These are phyloP conservation scores for Microplitis demolitor DNA, from an alignment of 1,140 invertebrate genomes.

Conservation along the genomic window DNA sequence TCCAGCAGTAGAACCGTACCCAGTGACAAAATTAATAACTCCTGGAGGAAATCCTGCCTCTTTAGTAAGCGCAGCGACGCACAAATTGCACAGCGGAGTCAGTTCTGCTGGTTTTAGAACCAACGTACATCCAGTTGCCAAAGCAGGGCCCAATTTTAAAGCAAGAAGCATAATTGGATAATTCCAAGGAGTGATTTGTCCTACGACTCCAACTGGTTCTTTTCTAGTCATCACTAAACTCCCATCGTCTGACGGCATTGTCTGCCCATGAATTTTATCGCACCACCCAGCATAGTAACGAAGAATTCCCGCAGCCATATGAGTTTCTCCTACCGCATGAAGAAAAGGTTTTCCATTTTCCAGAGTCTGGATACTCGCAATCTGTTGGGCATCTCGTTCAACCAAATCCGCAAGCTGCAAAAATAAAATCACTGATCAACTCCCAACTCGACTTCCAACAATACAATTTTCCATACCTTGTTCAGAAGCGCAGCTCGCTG, in stretches of 20 bases:
- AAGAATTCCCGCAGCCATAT: slow-evolving; percentile 64
- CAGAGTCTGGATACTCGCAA: slow-evolving; percentile 79
- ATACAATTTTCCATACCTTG: slow-evolving; percentile 42
- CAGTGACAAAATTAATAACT: slow-evolving; percentile 84
- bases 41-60: slow-evolving; percentile 91
- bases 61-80: slow-evolving; percentile 76
- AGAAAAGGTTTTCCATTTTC: slow-evolving; percentile 89
- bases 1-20: slow-evolving; percentile 79
- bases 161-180: slow-evolving; percentile 84
- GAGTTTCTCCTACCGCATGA: slow-evolving; percentile 70
- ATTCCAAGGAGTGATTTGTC: slow-evolving; percentile 92
- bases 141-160: slow-evolving; percentile 85
- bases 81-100: slow-evolving; percentile 87
- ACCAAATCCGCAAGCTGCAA: slow-evolving; percentile 75
- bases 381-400: slow-evolving; percentile 70
- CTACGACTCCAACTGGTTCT: slow-evolving; percentile 87
- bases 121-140: slow-evolving; percentile 85
- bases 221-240: slow-evolving; percentile 69
- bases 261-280: slow-evolving; percentile 90
- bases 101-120: slow-evolving; percentile 93
- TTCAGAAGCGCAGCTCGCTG: slow-evolving; percentile 66
- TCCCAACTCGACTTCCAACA: no score
- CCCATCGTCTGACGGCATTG: slow-evolving; percentile 72
- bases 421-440: no score
- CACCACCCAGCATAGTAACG: slow-evolving; percentile 91